Base-by-base conservation (phyloP, 1,140 invertebrate genomes). In the Calycopis cecrops region DNA sequence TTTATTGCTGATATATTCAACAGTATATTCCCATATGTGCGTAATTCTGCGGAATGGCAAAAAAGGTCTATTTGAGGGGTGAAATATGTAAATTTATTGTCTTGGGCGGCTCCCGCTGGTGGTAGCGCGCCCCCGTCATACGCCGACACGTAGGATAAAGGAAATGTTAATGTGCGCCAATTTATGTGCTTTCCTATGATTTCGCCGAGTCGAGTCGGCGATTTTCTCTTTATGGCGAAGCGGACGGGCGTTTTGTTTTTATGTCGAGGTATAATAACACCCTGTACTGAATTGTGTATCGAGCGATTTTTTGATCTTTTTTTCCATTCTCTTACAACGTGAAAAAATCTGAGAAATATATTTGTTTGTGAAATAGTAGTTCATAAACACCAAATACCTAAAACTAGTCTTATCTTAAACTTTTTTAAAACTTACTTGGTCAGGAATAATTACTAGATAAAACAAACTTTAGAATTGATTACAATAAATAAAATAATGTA, bases 61-160 rank as follows among this genome's bases (percentile, higher is more conserved):
- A 86, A 86, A 86, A 86, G 83, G 83, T 86, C 83, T 84, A 76
- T 86, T 83, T 83, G 83, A 83, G 83, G 83, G 83, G 83, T 86
- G 80, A 86, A 86, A 86, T 86, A 86, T 86, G 83, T 86, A 86
- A 86, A 86, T 86, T 86, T 86, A 86, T 86, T 86, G 83, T 86
- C 80, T 86, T 84, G 80, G 83, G 80, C 80, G 79, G 76, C 78
- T 67, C 69, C 67, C 56, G 57, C 58, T 64, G 68, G 69, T 63
- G 64, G 67, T 47, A 55, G 57, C 52, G 51, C 77, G 73, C 80
- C 79, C 83, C 78, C 83, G 79, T 86, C 83, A 86, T 86, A 86
- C 70, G 66, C 80, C 79, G 79, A 86, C 83, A 86, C 83, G 79
- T 82, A 82, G 79, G 77, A 85, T 86, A 85, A 85, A 86, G 83